These are phyloP conservation scores for Drosophila triauraria DNA, from an alignment of 1,140 invertebrate genomes.

Conservation along the genomic window DNA sequence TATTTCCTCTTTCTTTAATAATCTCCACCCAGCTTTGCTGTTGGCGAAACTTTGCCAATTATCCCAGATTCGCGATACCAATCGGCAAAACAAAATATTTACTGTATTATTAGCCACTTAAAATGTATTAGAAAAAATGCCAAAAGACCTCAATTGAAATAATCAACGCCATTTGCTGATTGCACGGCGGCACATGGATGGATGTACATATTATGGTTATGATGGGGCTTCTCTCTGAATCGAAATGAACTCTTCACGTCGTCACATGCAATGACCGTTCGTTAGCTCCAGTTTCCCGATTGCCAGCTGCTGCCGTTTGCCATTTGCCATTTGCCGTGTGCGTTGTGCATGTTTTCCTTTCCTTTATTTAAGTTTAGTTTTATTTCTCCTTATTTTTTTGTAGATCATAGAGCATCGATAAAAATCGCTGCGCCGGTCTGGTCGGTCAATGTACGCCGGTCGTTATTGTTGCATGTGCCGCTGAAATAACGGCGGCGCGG, in stretches of 20 bases:
- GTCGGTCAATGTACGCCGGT: slow-evolving; percentile 37
- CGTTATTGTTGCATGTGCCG: slow-evolving; percentile 69
- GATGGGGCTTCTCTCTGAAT: slow-evolving; percentile 4
- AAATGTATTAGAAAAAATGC: slow-evolving; percentile 56
- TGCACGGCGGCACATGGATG: slow-evolving; percentile 24
- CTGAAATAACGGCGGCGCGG: slow-evolving; percentile 59
- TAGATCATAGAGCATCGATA: slow-evolving; percentile 77
- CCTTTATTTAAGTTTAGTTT: slow-evolving; percentile 37
- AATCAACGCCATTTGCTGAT: slow-evolving; percentile 74
- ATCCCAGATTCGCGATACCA: slow-evolving; percentile 1
- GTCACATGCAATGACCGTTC: slow-evolving; percentile 67
- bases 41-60: not conserved
- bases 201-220: not conserved
- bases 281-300: slow-evolving; percentile 49
- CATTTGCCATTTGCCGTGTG: slow-evolving; percentile 5
- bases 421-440: slow-evolving; percentile 58
- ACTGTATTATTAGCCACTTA: slow-evolving; percentile 51
- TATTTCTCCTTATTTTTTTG: slow-evolving; percentile 15
- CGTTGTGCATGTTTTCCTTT: slow-evolving; percentile 24
- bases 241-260: slow-evolving; percentile 39
- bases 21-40: not conserved
- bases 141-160: slow-evolving; percentile 75
- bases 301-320: slow-evolving; percentile 22
- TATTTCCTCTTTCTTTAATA: not conserved
- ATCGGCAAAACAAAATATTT: slow-evolving; percentile 13